Evolutionary conservation across 2,113 vertebrate species (phyloP).

Genomic region (Setophaga petechia): DNA sequence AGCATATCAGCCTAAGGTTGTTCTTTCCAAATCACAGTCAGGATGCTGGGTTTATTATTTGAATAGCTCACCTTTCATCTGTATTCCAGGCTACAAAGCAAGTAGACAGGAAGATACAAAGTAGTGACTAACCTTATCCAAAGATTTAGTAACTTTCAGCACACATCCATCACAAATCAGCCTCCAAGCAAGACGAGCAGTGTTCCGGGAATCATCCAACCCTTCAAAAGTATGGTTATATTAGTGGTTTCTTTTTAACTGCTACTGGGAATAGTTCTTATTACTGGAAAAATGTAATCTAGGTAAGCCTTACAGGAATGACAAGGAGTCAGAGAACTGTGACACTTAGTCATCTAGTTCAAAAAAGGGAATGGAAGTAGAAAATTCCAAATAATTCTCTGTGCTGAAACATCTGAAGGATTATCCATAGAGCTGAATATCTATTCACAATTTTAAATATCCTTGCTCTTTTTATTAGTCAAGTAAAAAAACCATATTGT

Average conservation of each 20-base stretch:
- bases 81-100: background rate
- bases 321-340: background rate
- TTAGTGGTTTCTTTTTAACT: background rate
- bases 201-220: constrained; percentile 92
- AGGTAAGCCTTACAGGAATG: background rate
- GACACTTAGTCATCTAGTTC: background rate
- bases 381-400: background rate
- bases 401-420: background rate
- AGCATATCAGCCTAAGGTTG: background rate
- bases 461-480: background rate
- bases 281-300: background rate
- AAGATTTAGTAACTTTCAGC: constrained; percentile 86
- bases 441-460: background rate
- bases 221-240: constrained; percentile 70
- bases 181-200: constrained; percentile 86
- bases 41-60: background rate
- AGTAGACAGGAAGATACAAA: background rate
- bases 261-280: background rate
- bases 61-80: background rate
- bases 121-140: constrained; percentile 86
- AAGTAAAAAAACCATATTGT: background rate
- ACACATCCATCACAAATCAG: constrained; percentile 91
- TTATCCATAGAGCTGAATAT: background rate
- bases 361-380: background rate
- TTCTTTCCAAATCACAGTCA: background rate